Conservation (phyloP, 37 sponge, comb jelly and placozoan genomes). For the Agelas oroides region DNA sequence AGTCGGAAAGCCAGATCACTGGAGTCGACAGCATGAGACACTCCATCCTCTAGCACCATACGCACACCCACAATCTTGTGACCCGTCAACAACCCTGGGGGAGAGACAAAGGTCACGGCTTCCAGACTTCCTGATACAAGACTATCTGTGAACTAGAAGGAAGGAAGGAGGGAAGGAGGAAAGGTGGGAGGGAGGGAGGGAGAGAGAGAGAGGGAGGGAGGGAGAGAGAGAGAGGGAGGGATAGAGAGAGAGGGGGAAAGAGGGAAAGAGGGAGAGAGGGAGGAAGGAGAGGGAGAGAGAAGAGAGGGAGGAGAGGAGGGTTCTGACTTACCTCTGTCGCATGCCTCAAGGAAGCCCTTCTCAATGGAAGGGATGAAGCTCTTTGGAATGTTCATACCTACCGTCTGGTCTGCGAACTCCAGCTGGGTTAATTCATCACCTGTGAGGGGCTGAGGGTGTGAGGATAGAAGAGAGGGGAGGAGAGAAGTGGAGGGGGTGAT, state of each 20-base stretch:
- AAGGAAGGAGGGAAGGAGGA: neutral
- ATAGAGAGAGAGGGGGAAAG: too few relatives aligned
- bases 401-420: slow-evolving; percentile 88
- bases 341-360: slow-evolving; percentile 79
- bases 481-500: too few relatives aligned
- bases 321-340: slow-evolving; percentile 38
- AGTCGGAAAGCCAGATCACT: slow-evolving; percentile 88
- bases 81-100: slow-evolving; percentile 78
- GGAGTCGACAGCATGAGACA: slow-evolving; percentile 92
- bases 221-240: neutral
- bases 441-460: slow-evolving; percentile 61
- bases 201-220: neutral
- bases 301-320: neutral
- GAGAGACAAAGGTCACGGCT: neutral
- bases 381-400: slow-evolving; percentile 96
- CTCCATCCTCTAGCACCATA: slow-evolving; percentile 92
- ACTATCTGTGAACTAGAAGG: too few relatives aligned
- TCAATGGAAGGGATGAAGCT: slow-evolving; percentile 95
- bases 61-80: slow-evolving; percentile 84
- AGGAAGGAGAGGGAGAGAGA: neutral
- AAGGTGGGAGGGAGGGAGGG: neutral
- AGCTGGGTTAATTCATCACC: slow-evolving; percentile 75
- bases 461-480: neutral
- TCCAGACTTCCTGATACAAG: neutral
- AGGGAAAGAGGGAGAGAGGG: neutral